Conservation (phyloP, 2,888 invertebrate species). For the Lasiommata megera region DNA sequence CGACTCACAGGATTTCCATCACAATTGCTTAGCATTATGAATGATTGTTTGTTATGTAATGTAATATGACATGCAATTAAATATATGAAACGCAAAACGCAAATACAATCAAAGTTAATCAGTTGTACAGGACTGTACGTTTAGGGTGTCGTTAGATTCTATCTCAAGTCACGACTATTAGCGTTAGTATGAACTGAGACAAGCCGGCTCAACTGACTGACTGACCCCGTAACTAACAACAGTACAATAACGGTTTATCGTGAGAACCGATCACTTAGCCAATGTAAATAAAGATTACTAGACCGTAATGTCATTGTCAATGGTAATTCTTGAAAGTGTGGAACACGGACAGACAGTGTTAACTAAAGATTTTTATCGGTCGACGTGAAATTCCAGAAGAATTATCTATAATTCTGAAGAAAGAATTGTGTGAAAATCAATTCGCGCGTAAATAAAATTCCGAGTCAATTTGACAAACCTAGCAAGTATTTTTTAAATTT, state of each 20-base stretch:
- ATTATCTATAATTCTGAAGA: no score
- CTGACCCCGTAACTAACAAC: conserved; percentile 7
- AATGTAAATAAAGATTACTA: background rate
- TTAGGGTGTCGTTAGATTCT: conserved; percentile 3
- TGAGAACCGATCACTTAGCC: conserved; percentile 3
- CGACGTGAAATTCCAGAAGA: background rate
- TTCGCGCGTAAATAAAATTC: no score
- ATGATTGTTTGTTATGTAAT: no score
- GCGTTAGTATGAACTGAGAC: background rate
- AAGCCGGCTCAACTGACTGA: background rate
- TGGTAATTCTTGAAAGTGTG: conserved; percentile 10
- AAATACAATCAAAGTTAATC: background rate
- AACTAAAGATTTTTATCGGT: no score
- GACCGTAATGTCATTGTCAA: conserved; percentile 12
- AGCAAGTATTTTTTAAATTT: no score
- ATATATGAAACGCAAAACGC: background rate
- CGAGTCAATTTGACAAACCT: no score
- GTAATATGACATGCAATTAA: no score
- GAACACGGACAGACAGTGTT: background rate
- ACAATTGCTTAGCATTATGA: no score
- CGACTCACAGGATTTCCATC: no score
- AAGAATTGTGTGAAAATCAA: no score
- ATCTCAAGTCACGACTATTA: conserved; percentile 6
- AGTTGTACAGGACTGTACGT: background rate
- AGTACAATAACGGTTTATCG: conserved; percentile 1